phyloP scores from a whole-genome alignment of 2,797 vertebrate species.

The Crenuchus spilurus region DNA sequence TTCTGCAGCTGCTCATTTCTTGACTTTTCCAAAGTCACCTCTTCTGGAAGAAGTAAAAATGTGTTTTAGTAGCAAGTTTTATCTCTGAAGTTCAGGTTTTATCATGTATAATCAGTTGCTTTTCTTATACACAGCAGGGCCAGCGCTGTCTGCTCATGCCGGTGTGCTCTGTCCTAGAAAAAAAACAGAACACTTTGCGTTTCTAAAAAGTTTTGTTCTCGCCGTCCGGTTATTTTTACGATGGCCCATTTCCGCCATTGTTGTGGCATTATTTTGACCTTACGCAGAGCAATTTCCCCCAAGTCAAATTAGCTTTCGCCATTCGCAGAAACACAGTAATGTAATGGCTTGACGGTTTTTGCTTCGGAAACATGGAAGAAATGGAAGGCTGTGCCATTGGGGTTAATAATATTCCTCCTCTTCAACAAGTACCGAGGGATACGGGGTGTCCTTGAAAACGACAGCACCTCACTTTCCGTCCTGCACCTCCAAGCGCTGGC shows the following conservation, averaged over 20 bases:
- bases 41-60: conserved; percentile 39
- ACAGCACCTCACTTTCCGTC: conserved; percentile 72
- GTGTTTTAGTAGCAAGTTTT: conserved; percentile 61
- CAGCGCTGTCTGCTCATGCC: conserved; percentile 75
- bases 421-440: conserved; percentile 87
- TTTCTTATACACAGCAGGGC: conserved; percentile 63
- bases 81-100: conserved; percentile 66
- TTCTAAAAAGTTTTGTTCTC: conserved; percentile 76
- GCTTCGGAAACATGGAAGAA: conserved; percentile 77
- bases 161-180: conserved; percentile 80
- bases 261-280: conserved; percentile 86
- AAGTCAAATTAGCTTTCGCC: conserved; percentile 85
- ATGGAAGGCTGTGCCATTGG: conserved; percentile 77
- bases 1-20: conserved; percentile 27
- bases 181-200: conserved; percentile 77
- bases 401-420: conserved; percentile 88
- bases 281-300: conserved; percentile 80
- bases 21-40: conserved; percentile 51
- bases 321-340: conserved; percentile 78
- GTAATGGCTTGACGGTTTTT: conserved; percentile 79
- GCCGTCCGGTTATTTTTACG: conserved; percentile 83
- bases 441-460: conserved; percentile 81
- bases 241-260: conserved; percentile 85
- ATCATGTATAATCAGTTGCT: conserved; percentile 72
- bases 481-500: conserved; percentile 65